These are phyloP conservation scores for Xestia sexstrigata DNA, from an alignment of 2,888 invertebrate genomes.

Conservation along the genomic window DNA sequence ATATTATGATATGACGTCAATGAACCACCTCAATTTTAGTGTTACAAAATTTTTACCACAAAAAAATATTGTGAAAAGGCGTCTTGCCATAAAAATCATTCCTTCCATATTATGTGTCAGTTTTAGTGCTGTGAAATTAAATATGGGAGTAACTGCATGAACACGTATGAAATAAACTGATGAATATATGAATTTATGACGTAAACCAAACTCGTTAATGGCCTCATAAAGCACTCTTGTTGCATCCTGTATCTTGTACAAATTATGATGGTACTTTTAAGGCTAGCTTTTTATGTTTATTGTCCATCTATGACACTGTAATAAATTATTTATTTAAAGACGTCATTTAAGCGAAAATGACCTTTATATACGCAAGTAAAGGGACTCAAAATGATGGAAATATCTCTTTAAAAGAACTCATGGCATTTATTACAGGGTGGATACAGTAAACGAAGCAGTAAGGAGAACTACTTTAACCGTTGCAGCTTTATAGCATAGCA, in stretches of 20 bases:
- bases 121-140: conserved; percentile 32
- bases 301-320: conserved; percentile 12
- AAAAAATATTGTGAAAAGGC: conserved; percentile 26
- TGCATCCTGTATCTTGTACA: conserved; percentile 19
- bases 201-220: conserved; percentile 26
- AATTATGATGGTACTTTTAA: conserved; percentile 33
- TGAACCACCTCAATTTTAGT: conserved; percentile 9
- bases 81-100: conserved; percentile 26
- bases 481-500: no score
- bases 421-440: no score
- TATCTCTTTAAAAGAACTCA: background rate
- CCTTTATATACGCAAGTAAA: background rate
- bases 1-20: conserved; percentile 8
- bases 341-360: conserved; percentile 1
- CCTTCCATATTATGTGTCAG: conserved; percentile 30
- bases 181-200: conserved; percentile 36
- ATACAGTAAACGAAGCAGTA: no score
- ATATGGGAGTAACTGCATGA: conserved; percentile 23
- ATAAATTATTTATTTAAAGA: conserved; percentile 22
- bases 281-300: conserved; percentile 21
- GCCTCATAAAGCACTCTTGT: conserved; percentile 33
- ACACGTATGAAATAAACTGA: conserved; percentile 27
- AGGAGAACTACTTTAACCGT: no score
- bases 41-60: conserved; percentile 32
- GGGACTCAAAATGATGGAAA: background rate